phyloP scores from a whole-genome alignment of 2,888 invertebrate species.

The Reticulitermes lucifugus region DNA sequence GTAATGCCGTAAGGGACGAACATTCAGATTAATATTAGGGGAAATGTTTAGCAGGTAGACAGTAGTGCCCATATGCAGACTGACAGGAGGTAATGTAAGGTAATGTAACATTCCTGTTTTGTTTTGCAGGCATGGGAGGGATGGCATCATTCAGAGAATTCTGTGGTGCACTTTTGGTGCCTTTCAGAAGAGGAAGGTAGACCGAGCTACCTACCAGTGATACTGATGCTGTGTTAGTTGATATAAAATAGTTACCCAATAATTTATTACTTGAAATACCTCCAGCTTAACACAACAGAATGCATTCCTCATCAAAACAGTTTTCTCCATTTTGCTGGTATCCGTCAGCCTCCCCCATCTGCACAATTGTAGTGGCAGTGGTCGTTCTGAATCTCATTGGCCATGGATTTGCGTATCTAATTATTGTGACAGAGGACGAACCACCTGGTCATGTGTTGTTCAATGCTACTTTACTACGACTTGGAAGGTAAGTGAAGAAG shows the following conservation, averaged over 20 bases:
- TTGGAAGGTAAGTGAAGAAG: slow-evolving; percentile 67
- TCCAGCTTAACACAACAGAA: background rate
- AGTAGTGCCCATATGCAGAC: too few relatives aligned
- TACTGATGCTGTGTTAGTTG: background rate
- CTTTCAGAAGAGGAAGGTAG: slow-evolving; percentile 27
- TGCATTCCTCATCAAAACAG: slow-evolving; percentile 21
- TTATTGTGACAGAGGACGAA: slow-evolving; percentile 61
- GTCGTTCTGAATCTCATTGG: slow-evolving; percentile 43
- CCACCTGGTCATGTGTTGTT: slow-evolving; percentile 77
- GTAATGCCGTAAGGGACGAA: too few relatives aligned
- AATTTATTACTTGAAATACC: slow-evolving; percentile 23
- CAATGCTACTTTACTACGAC: slow-evolving; percentile 83
- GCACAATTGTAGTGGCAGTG: slow-evolving; percentile 9
- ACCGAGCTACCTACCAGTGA: background rate
- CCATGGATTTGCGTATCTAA: slow-evolving; percentile 58
- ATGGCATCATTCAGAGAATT: slow-evolving; percentile 14
- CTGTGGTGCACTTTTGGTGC: background rate
- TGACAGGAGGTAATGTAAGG: background rate
- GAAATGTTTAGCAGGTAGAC: too few relatives aligned
- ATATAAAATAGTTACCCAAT: slow-evolving; percentile 10
- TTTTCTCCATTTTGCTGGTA: slow-evolving; percentile 42
- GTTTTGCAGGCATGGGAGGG: background rate
- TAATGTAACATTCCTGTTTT: background rate
- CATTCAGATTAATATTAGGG: too few relatives aligned
- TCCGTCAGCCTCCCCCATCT: slow-evolving; percentile 16